phyloP scores from a whole-genome alignment of 2,113 vertebrate species.

The Canis aureus region DNA sequence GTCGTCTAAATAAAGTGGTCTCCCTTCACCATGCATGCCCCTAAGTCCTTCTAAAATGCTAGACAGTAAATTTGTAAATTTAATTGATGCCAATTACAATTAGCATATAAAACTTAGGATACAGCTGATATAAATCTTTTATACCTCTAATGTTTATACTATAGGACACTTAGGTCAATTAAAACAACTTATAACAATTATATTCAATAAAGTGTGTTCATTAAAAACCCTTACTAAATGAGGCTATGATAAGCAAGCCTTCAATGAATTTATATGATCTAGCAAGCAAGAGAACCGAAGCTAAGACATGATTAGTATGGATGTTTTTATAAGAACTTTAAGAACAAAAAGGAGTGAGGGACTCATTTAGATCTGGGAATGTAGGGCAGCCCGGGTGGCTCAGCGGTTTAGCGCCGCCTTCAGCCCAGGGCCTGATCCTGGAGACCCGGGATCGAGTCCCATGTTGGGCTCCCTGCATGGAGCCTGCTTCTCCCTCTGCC shows the following conservation, averaged over 20 bases:
- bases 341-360: background rate
- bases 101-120: conserved; percentile 6
- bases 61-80: background rate
- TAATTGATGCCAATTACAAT: conserved; percentile 10
- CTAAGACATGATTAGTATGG: background rate
- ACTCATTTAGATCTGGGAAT: background rate
- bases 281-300: background rate
- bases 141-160: background rate
- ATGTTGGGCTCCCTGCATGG: too few relatives aligned
- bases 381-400: too few relatives aligned
- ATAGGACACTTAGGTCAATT: background rate
- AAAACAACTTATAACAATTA: conserved; percentile 18
- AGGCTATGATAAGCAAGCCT: background rate
- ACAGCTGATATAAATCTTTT: background rate
- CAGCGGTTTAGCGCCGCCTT: too few relatives aligned
- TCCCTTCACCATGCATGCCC: background rate
- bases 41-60: background rate
- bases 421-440: too few relatives aligned
- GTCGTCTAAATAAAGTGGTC: background rate
- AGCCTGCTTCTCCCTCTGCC: too few relatives aligned
- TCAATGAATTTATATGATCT: background rate
- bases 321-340: background rate
- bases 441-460: too few relatives aligned
- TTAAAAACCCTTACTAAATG: background rate
- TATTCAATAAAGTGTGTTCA: conserved; percentile 17